These are phyloP conservation scores for Sarcophaga carnaria DNA, from an alignment of 2,888 invertebrate species.

Conservation along the genomic window DNA sequence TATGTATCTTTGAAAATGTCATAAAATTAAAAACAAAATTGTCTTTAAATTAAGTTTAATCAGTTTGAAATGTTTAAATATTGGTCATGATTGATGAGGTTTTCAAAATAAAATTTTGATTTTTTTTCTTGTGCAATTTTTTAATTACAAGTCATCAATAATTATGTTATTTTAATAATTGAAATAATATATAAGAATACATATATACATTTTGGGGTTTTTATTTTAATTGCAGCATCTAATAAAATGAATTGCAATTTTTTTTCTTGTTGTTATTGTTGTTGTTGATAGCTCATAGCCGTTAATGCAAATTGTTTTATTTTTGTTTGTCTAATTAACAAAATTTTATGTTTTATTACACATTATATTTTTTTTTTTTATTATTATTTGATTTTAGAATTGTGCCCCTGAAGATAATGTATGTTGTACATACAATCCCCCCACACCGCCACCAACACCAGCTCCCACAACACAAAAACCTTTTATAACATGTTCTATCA, in stretches of 20 bases:
- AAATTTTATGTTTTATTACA: not conserved
- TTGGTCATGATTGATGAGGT: constrained; percentile 57
- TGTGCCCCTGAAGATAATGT: constrained; percentile 81
- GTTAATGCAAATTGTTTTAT: constrained; percentile 30
- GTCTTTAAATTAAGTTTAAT: constrained; percentile 62
- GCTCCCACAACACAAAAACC: constrained; percentile 77
- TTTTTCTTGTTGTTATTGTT: not conserved
- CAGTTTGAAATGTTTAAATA: constrained; percentile 55
- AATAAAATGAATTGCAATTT: constrained; percentile 40
- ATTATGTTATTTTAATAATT: constrained; percentile 43
- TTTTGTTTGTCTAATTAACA: constrained; percentile 30
- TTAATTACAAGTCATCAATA: constrained; percentile 63
- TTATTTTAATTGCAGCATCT: constrained; percentile 49
- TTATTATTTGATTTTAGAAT: constrained; percentile 76
- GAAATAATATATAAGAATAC: not conserved
- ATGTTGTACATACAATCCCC: constrained; percentile 81
- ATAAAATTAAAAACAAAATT: constrained; percentile 22
- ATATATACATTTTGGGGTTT: constrained; percentile 16
- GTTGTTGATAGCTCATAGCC: not conserved
- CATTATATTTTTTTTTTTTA: constrained; percentile 38
- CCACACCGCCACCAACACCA: constrained; percentile 73
- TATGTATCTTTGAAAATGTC: constrained; percentile 55
- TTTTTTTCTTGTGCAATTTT: constrained; percentile 4
- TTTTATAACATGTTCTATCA: constrained; percentile 75
- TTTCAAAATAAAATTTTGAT: constrained; percentile 3